These are phyloP conservation scores for Epizoanthus ramosus DNA, from an alignment of 92 coral and sea anemone species.

Conservation along the genomic window DNA sequence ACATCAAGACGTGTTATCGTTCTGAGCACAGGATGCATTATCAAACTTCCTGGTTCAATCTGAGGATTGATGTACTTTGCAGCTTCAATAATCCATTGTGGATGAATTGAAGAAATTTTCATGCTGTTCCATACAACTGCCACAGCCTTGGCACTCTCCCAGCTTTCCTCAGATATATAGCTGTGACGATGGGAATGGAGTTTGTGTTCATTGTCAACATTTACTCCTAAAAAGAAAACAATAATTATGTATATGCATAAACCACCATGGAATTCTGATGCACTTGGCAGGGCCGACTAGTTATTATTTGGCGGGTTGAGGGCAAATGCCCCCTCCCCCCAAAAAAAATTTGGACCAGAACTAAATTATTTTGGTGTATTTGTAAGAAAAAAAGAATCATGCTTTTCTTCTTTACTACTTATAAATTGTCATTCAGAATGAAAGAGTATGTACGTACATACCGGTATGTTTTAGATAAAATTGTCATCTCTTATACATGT, in stretches of 20 bases:
- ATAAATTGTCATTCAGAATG: too few species aligned
- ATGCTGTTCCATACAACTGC: conserved; percentile 88
- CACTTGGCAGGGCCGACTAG: too few species aligned
- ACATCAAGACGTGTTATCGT: conserved; percentile 89
- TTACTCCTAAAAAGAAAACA: conserved; percentile 67
- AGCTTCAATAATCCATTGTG: conserved; percentile 83
- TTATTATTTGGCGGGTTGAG: too few species aligned
- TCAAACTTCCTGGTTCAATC: conserved; percentile 54
- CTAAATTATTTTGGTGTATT: too few species aligned
- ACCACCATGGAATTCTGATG: neutral
- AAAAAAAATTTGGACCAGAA: too few species aligned
- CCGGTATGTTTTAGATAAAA: too few species aligned
- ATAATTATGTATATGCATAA: neutral
- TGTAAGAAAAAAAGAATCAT: too few species aligned
- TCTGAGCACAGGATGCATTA: conserved; percentile 70
- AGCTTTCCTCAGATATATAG: conserved; percentile 75
- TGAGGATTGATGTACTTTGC: conserved; percentile 82
- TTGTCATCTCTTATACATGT: too few species aligned
- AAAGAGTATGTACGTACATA: too few species aligned
- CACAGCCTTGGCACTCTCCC: conserved; percentile 73
- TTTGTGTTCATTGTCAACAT: conserved; percentile 86
- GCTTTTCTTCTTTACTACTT: too few species aligned
- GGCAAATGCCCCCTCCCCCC: too few species aligned
- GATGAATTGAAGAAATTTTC: conserved; percentile 68
- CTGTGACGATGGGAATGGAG: conserved; percentile 83